phyloP scores from a whole-genome alignment of 2,113 vertebrate species.

The Gambusia affinis region DNA sequence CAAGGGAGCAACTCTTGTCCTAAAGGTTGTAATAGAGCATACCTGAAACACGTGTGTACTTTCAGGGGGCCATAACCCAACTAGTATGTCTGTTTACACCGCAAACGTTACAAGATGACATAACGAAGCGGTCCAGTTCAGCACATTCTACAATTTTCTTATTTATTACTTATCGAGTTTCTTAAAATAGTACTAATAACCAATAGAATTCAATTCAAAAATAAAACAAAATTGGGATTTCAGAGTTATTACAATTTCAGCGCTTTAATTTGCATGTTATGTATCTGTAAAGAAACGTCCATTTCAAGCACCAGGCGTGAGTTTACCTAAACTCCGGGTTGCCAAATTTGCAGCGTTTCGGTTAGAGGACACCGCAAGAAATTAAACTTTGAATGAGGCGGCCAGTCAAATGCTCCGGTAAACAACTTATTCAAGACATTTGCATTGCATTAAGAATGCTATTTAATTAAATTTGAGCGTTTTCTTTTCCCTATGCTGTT shows the following conservation, averaged over 20 bases:
- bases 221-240: neutral
- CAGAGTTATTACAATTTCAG: too few relatives aligned
- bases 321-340: slow-evolving; percentile 42
- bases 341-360: slow-evolving; percentile 22
- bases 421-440: neutral
- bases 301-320: neutral
- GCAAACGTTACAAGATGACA: slow-evolving; percentile 23
- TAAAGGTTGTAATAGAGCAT: neutral
- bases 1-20: neutral
- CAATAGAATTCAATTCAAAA: neutral
- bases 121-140: neutral
- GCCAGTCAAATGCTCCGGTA: neutral
- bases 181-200: neutral
- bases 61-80: neutral
- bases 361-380: neutral
- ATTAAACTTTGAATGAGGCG: neutral
- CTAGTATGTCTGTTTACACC: slow-evolving; percentile 1
- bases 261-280: neutral
- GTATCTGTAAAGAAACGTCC: slow-evolving; percentile 47
- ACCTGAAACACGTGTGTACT: slow-evolving; percentile 19
- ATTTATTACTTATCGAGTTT: too few relatives aligned
- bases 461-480: fast-evolving
- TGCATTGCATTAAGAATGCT: neutral
- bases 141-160: slow-evolving; percentile 54
- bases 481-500: neutral